These are phyloP conservation scores for Drosophila leontia DNA, from an alignment of 1,140 invertebrate genomes.

Conservation along the genomic window DNA sequence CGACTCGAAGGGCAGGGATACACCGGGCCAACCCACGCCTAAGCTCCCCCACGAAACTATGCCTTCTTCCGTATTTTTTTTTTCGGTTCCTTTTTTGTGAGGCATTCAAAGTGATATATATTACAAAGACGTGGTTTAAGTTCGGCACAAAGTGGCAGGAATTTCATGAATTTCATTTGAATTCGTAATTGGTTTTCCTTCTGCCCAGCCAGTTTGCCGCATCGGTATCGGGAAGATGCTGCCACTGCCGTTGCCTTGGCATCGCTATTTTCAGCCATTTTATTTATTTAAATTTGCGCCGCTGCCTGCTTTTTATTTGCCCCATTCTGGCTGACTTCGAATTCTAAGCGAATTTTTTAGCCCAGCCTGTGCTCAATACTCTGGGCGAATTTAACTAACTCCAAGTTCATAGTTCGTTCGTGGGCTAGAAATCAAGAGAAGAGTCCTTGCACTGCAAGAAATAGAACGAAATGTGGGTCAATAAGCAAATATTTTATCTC, in stretches of 20 bases:
- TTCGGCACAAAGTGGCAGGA: constrained; percentile 63
- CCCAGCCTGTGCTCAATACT: constrained; percentile 35
- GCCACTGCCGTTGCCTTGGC: constrained; percentile 18
- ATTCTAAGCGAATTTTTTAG: constrained; percentile 35
- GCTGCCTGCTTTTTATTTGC: constrained; percentile 36
- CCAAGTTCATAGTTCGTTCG: constrained; percentile 61
- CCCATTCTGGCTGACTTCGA: constrained; percentile 13
- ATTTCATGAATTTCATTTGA: constrained; percentile 75
- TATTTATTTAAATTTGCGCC: constrained; percentile 67
- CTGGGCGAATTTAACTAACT: constrained; percentile 50
- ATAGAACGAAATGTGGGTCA: not conserved
- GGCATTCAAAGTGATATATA: constrained; percentile 61
- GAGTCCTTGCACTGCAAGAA: not conserved
- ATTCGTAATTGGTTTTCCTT: constrained; percentile 69
- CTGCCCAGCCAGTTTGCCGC: constrained; percentile 14
- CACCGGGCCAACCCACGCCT: constrained; percentile 7
- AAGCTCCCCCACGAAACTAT: constrained; percentile 42
- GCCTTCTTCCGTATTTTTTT: constrained; percentile 22
- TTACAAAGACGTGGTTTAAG: constrained; percentile 68
- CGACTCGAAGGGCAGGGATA: constrained; percentile 20
- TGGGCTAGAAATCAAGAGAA: constrained; percentile 17
- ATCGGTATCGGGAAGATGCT: constrained; percentile 29
- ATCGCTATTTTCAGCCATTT: constrained; percentile 53
- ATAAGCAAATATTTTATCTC: too few relatives aligned
- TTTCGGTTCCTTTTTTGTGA: constrained; percentile 13